Evolutionary conservation across 2,113 vertebrate genomes (phyloP).

Genomic region (Capreolus pygargus): DNA sequence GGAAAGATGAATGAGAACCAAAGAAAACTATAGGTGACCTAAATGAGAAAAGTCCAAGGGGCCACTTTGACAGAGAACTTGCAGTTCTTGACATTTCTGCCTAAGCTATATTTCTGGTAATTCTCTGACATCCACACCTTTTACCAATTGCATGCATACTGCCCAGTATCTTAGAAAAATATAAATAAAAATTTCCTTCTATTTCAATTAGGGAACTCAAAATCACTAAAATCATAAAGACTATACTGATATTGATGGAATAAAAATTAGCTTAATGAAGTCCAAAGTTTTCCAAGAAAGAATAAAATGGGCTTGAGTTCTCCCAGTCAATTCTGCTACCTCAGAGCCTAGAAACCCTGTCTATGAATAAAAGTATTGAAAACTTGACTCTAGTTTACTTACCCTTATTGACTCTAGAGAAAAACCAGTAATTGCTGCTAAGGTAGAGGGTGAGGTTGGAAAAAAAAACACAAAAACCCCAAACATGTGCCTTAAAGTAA

Average conservation of each 20-base stretch:
- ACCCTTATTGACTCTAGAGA: background rate
- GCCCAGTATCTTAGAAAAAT: conserved; percentile 15
- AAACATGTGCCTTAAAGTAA: background rate
- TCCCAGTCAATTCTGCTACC: background rate
- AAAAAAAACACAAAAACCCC: background rate
- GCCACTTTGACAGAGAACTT: background rate
- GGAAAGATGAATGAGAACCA: conserved; percentile 30
- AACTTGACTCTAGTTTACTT: background rate
- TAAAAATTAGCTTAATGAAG: conserved; percentile 27
- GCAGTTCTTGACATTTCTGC: conserved; percentile 7
- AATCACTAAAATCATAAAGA: conserved; percentile 27
- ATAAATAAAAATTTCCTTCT: background rate
- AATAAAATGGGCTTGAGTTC: conserved; percentile 4
- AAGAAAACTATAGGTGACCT: conserved; percentile 11
- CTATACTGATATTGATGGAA: background rate
- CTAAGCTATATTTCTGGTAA: background rate
- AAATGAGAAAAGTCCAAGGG: background rate
- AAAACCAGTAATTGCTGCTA: background rate
- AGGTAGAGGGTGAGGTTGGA: background rate
- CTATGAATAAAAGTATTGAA: background rate
- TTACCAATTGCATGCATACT: background rate
- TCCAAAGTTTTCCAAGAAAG: background rate
- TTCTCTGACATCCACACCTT: background rate
- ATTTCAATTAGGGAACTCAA: conserved; percentile 22
- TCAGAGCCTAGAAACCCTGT: background rate